Conservation (phyloP, 2,888 invertebrate species). For the Hypomecis atomaria region DNA sequence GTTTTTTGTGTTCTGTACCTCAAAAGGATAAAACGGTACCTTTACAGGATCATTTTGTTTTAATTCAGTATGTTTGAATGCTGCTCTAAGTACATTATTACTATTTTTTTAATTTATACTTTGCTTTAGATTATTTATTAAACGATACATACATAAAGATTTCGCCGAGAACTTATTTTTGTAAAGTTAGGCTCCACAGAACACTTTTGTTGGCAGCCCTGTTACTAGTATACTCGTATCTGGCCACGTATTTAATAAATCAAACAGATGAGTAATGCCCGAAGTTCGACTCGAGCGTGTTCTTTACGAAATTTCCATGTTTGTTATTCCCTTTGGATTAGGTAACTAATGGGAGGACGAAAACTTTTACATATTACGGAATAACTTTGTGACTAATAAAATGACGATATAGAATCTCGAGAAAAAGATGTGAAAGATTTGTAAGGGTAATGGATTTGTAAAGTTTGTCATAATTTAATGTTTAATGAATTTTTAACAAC, state of each 20-base stretch:
- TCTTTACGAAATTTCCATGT: slow-evolving; percentile 28
- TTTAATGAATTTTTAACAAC: no score
- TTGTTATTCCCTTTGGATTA: slow-evolving; percentile 29
- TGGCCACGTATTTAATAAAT: slow-evolving; percentile 49
- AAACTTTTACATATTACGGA: slow-evolving; percentile 22
- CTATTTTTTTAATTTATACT: no score
- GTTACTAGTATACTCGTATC: slow-evolving; percentile 16
- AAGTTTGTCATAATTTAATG: no score
- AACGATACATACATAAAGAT: no score
- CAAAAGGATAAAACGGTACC: no score
- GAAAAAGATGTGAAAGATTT: not conserved
- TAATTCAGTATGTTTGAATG: no score
- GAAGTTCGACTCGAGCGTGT: slow-evolving; percentile 33
- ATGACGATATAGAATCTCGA: not conserved
- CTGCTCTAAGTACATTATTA: no score
- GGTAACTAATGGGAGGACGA: slow-evolving; percentile 17
- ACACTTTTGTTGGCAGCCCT: slow-evolving; percentile 9
- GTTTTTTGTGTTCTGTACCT: no score
- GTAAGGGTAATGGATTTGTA: not conserved
- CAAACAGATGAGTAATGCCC: slow-evolving; percentile 41
- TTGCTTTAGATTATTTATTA: no score
- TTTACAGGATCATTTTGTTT: no score
- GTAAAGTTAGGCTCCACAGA: not conserved
- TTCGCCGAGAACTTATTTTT: not conserved
- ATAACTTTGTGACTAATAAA: slow-evolving; percentile 14